Evolutionary conservation across 1,140 invertebrate genomes (phyloP).

Genomic region (Drosophila murphyi): DNA sequence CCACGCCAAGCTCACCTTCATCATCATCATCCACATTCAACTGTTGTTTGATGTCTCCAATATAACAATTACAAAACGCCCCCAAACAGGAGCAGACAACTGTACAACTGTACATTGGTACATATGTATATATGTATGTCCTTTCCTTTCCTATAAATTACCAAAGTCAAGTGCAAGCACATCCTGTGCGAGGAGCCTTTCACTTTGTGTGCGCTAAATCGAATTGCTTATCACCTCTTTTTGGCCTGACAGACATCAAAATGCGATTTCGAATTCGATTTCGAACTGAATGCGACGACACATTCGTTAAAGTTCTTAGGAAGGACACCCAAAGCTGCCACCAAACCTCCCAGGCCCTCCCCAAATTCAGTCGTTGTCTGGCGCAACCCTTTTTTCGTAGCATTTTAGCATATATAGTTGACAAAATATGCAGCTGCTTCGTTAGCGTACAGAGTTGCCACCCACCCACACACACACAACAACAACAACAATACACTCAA

Average conservation of each 20-base stretch:
- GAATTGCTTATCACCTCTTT: constrained; percentile 75
- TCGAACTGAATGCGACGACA: constrained; percentile 23
- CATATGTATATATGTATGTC: neutral
- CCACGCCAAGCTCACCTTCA: neutral
- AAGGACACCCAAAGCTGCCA: neutral
- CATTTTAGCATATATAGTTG: constrained; percentile 49
- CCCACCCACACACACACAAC: constrained; percentile 7
- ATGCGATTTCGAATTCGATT: constrained; percentile 25
- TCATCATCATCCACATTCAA: neutral
- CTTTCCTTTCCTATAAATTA: constrained; percentile 14
- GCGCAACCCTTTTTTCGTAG: constrained; percentile 43
- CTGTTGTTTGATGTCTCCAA: constrained; percentile 1
- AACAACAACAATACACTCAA: constrained; percentile 35
- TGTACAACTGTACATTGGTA: neutral
- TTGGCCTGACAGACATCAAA: constrained; percentile 60
- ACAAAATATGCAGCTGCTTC: constrained; percentile 79
- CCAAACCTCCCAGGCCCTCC: neutral
- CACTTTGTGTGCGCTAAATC: constrained; percentile 20
- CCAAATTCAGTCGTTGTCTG: constrained; percentile 11
- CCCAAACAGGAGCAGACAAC: neutral
- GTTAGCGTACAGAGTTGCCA: constrained; percentile 37
- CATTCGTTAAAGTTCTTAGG: constrained; percentile 55
- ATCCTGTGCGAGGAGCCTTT: constrained; percentile 12
- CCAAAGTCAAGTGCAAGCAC: constrained; percentile 31
- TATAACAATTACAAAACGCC: constrained; percentile 28